Conservation (phyloP, 1,140 invertebrate species). For the Physella acuta region DNA sequence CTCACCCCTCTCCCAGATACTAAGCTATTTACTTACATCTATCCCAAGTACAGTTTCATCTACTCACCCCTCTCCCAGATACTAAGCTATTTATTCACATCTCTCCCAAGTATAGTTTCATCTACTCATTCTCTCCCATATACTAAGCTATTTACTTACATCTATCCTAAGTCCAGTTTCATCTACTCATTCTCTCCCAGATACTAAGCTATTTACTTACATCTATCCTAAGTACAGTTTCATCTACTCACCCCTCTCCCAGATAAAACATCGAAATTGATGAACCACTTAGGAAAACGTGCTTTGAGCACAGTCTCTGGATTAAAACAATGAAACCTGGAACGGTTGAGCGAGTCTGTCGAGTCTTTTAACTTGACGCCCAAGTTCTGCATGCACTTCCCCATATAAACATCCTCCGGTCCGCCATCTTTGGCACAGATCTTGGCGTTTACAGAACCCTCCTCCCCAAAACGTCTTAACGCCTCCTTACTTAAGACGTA, state of each 20-base stretch:
- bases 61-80: background rate
- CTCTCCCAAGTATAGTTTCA: no score
- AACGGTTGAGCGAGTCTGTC: no score
- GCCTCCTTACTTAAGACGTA: slow-evolving; percentile 78
- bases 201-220: no score
- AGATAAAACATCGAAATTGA: background rate
- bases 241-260: background rate
- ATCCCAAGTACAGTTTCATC: no score
- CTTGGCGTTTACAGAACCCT: slow-evolving; percentile 36
- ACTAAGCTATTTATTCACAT: no score
- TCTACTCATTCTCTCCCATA: no score
- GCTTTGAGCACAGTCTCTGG: background rate
- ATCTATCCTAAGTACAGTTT: no score
- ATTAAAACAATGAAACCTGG: no score
- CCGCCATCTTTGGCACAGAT: background rate
- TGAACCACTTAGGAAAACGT: background rate
- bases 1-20: background rate
- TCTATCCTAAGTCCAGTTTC: no score
- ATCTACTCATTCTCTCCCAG: no score
- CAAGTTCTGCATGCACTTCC: background rate
- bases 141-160: no score
- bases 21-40: no score
- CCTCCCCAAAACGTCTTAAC: slow-evolving; percentile 35
- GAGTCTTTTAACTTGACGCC: background rate
- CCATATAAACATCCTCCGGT: background rate